Conservation (phyloP, 2,797 vertebrate species). For the Prunella strophiata region DNA sequence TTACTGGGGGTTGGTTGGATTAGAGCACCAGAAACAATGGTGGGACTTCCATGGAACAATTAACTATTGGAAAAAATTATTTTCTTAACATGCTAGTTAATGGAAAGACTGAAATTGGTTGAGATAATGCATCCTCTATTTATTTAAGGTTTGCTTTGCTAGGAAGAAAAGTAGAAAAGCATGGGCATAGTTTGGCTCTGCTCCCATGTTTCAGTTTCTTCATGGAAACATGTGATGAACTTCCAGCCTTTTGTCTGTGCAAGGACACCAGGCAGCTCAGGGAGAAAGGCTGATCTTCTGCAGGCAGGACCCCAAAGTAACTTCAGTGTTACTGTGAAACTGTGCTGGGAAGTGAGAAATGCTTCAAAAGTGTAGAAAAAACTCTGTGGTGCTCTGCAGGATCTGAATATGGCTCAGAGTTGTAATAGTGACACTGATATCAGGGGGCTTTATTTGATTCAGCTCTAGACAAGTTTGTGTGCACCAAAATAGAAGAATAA, state of each 20-base stretch:
- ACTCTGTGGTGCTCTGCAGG: not conserved
- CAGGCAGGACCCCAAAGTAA: not conserved
- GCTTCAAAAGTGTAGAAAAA: not conserved
- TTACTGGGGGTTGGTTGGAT: not conserved
- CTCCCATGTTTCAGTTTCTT: not conserved
- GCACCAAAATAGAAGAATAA: not conserved
- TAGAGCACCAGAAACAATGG: not conserved
- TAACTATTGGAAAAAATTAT: not conserved
- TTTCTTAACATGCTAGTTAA: not conserved
- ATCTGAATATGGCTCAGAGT: not conserved
- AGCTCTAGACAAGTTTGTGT: not conserved
- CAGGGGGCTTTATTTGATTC: not conserved
- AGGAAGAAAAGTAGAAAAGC: not conserved
- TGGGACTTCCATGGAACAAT: not conserved
- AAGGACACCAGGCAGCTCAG: not conserved
- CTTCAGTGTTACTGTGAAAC: not conserved
- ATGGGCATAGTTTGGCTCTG: not conserved
- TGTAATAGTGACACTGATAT: not conserved
- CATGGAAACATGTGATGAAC: not conserved
- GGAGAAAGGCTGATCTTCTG: not conserved
- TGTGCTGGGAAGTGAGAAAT: not conserved
- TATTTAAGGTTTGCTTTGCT: not conserved
- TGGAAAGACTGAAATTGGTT: not conserved
- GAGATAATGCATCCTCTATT: not conserved
- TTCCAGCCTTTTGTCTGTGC: not conserved